Evolutionary conservation across 1,140 invertebrate species (phyloP), one percentile per base, ranked within the genome.

Genomic region (Periplaneta americana): DNA sequence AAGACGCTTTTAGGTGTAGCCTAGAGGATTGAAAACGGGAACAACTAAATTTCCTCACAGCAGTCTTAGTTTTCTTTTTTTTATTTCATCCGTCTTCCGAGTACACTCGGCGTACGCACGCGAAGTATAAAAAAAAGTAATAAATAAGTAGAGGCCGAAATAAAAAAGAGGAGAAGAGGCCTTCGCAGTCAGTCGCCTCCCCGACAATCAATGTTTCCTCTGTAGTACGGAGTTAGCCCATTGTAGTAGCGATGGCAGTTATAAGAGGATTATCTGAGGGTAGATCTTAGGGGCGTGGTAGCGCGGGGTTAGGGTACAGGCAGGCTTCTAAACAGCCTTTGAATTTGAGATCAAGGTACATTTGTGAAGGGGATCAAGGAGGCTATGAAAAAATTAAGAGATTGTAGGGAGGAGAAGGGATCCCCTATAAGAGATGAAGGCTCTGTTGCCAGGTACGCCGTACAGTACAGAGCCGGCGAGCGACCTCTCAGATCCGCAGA

Each of bases 301-400:
- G 76, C 37, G 13, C 22, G 34, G 76, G 48, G 48, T 66, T 66
- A 66, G 48, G 48, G 48, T 66, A 66, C 0, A 66, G 48, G 28
- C 48, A 28, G 48, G 48, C 48, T 66, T 66, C 76, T 28, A 78
- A 78, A 36, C 34, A 36, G 76, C 34, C 76, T 78, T 78, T 78
- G 76, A 78, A 78, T 78, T 78, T 36, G 34, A 78, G 76, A 78
- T 78, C 76, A 78, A 78, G 76, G 76, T 78, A 36, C 76, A 78
- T 78, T 78, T 78, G 76, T 78, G 34, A 78, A 78, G 35, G 76
- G 76, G 76, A 78, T 78, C 76, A 78, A 78, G 34, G 33, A 78
- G 76, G 34, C 76, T 36, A 28, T 39, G 76, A 39, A 78, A 78
- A 78, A 78, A 36, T 78, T 37, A 78, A 36, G 28, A 36, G 76